These are phyloP conservation scores for Antechinus stuartii DNA, from an alignment of 2,113 vertebrate genomes.

Conservation along the genomic window DNA sequence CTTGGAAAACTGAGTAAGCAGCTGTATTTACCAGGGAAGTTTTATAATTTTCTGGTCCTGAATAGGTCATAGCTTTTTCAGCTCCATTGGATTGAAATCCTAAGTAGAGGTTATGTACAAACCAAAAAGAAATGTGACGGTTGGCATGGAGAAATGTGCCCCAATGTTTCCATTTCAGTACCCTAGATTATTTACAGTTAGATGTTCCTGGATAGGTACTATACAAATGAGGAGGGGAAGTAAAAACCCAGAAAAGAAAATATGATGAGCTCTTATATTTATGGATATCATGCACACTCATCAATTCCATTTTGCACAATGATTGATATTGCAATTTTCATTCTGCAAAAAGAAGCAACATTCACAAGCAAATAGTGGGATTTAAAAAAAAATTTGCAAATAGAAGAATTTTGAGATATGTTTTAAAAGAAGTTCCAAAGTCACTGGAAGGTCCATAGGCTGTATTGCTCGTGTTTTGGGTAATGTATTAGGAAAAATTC, in stretches of 20 bases:
- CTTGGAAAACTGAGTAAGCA: conserved; percentile 24
- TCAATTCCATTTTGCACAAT: neutral
- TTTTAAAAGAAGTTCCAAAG: neutral
- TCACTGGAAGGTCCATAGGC: neutral
- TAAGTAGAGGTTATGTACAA: neutral
- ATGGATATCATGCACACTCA: neutral
- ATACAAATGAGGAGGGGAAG: neutral
- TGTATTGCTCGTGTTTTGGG: neutral
- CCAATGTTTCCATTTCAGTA: neutral
- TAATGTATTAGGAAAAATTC: neutral
- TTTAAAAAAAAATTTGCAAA: neutral
- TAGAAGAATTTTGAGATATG: neutral
- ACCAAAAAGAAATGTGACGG: neutral
- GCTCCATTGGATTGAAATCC: neutral
- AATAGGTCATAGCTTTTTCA: conserved; percentile 72
- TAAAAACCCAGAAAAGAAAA: neutral
- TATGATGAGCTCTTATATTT: neutral
- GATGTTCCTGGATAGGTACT: neutral
- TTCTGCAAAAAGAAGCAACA: neutral
- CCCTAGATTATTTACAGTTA: neutral
- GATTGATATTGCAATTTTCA: neutral
- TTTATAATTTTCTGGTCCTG: conserved; percentile 13
- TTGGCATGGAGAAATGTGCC: neutral
- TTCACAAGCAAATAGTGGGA: neutral
- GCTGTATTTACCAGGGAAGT: conserved; percentile 7